phyloP scores from a whole-genome alignment of 2,113 vertebrate genomes.

The Dromas ardeola region DNA sequence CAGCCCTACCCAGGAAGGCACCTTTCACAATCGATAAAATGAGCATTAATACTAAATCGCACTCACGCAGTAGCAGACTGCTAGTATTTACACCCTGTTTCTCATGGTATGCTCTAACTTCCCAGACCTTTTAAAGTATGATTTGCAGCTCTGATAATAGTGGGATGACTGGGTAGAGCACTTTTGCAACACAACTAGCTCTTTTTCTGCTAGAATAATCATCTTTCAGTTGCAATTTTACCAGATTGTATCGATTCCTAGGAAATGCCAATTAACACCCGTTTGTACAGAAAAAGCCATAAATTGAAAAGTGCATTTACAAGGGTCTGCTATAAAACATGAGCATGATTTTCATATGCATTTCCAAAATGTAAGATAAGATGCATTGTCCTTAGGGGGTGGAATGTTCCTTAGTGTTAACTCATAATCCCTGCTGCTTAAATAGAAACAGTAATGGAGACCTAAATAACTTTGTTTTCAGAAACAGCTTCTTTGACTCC shows the following conservation, averaged over 20 bases:
- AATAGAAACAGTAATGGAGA: neutral
- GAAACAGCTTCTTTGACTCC: neutral
- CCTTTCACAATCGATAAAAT: neutral
- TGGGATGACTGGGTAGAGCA: neutral
- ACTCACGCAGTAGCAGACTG: neutral
- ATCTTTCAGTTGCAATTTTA: neutral
- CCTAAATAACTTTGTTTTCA: neutral
- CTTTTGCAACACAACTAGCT: neutral
- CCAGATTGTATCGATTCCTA: neutral
- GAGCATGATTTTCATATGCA: neutral
- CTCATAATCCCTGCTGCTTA: neutral
- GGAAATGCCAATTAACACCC: neutral
- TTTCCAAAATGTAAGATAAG: neutral
- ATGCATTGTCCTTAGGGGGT: neutral
- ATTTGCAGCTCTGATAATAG: conserved; percentile 1
- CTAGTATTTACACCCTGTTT: neutral
- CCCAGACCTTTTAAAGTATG: neutral
- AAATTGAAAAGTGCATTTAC: neutral
- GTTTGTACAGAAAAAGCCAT: neutral
- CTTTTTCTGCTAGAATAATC: neutral
- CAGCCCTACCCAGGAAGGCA: neutral
- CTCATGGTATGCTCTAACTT: neutral
- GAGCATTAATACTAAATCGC: neutral
- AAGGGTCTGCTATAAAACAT: neutral
- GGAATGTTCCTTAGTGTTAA: neutral